Evolutionary conservation across 2,797 vertebrate genomes (phyloP).

Genomic region (Rhinophrynus dorsalis): DNA sequence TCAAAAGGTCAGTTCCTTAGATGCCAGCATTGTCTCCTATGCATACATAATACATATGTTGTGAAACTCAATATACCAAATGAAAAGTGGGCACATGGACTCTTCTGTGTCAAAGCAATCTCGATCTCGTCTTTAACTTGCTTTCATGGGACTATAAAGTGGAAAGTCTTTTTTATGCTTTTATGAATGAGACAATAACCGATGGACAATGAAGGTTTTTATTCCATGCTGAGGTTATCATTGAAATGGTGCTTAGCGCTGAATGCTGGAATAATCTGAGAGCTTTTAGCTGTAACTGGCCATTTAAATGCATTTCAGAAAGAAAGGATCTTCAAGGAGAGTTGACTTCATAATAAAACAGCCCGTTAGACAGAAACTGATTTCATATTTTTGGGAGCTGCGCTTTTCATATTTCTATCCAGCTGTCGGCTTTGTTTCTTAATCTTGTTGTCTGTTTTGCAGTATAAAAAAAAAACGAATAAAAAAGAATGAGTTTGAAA

Average conservation of each 20-base stretch:
- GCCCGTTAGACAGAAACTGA: not conserved
- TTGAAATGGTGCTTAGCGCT: not conserved
- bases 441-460: not conserved
- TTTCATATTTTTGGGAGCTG: not conserved
- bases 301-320: not conserved
- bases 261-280: not conserved
- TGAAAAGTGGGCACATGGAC: too few species aligned
- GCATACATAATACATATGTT: too few species aligned
- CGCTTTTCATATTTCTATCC: not conserved
- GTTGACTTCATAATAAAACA: not conserved
- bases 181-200: not conserved
- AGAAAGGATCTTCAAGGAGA: not conserved
- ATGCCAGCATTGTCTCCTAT: too few species aligned
- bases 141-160: too few species aligned
- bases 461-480: too few species aligned
- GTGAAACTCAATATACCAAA: too few species aligned
- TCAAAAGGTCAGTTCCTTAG: too few species aligned
- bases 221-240: not conserved
- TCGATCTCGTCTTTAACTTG: too few species aligned
- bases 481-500: too few species aligned
- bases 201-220: not conserved
- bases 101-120: too few species aligned
- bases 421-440: not conserved
- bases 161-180: not conserved
- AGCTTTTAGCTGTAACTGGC: not conserved